Conservation (phyloP, 2,888 invertebrate species). For the Epirrita christyi region DNA sequence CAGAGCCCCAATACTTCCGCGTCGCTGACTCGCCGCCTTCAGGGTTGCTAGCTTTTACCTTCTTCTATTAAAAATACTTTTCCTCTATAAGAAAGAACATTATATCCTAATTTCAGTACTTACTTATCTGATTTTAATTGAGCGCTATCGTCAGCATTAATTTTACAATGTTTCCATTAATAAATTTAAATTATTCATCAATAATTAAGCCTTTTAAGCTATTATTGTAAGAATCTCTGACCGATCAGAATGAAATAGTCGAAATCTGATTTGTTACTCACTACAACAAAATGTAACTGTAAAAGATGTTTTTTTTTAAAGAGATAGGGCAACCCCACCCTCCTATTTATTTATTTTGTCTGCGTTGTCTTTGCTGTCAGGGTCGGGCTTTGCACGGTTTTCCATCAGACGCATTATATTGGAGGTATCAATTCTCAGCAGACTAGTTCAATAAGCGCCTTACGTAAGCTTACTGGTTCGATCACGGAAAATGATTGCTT, state of each 20-base stretch:
- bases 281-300: not conserved
- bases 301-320: too few species aligned
- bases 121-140: too few species aligned
- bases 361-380: constrained; percentile 80
- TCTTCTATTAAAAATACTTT: not conserved
- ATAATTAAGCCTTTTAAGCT: too few species aligned
- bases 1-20: constrained; percentile 84
- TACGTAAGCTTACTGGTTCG: constrained; percentile 31
- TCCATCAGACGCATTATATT: constrained; percentile 75
- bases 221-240: too few species aligned
- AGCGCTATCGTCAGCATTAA: too few species aligned
- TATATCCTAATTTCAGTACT: too few species aligned
- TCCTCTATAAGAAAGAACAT: not conserved
- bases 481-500: constrained; percentile 33
- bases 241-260: too few species aligned
- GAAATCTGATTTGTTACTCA: not conserved
- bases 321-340: constrained; percentile 50
- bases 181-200: too few species aligned
- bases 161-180: too few species aligned
- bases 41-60: constrained; percentile 29
- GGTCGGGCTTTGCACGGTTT: constrained; percentile 75
- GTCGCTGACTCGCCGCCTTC: constrained; percentile 64
- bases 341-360: constrained; percentile 77
- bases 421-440: constrained; percentile 75
- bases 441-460: constrained; percentile 39